Base-by-base conservation (phyloP, 1,140 invertebrate genomes). In the Aleiodes sp. region DNA sequence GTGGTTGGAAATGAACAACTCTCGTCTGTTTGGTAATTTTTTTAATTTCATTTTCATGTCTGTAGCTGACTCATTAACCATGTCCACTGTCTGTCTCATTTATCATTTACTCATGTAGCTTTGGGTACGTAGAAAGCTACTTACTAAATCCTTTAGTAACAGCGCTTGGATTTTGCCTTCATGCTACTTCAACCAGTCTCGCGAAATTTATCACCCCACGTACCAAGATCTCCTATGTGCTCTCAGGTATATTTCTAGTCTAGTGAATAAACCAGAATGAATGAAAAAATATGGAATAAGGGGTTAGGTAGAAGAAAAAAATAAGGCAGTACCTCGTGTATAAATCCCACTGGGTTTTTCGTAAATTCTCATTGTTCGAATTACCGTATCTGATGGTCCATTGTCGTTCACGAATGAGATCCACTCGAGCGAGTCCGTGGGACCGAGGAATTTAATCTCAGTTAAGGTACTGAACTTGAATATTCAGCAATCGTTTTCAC, bases 61-160 rank as follows among this genome's bases (percentile, higher is more conserved):
- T 74, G 67, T 70, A 74, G 52, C 43, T 68, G 71, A 74, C 72
- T 78, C 73, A 78, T 76, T 78, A 78, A 74, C 70, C 73, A 60
- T n/a, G 66, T 75, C 62, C 46, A 61, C 67, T 46, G 65, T 65
- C 64, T 39, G 63, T 65, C 73, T 62, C 24, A 71, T 80, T 74
- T 73, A 73, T 80, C 68, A 74, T 78, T 73, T 61, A 56, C 16
- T 3, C 14, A n/a, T 26, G 24, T 43, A 59, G 56, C 16, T 24
- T 10, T 4, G 14, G 43, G 4, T 52, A 4, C 31, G 33, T 26
- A 61, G 19, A 31, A 37, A 61, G 28, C 57, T 29, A 60, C 41
- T 46, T 46, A 46, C 41, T 21, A 52, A 52, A 6, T 24, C 26
- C 46, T 52, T 21, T 10, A 52, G 1, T 10, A 52, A 24, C 21